Conservation (phyloP, 30 jellyfish, hydroid and myxozoan genomes). For the Nemopilema nomurai region DNA sequence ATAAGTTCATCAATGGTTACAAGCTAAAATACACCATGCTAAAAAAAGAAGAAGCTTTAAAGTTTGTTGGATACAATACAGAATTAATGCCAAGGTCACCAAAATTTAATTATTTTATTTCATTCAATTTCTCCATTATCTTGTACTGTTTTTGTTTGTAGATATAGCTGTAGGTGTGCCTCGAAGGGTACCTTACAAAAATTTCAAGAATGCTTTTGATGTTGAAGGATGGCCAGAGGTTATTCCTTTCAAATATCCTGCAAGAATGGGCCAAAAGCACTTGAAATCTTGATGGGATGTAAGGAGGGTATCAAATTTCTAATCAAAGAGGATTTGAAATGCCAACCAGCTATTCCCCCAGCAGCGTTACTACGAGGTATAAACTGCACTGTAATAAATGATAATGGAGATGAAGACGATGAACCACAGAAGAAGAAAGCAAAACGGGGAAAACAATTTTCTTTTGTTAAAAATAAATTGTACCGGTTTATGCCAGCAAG, state of each 20-base stretch:
- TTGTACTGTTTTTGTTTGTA: not conserved
- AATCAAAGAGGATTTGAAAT: not conserved
- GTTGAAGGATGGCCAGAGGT: constrained; percentile 45
- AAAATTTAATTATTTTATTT: too few relatives aligned
- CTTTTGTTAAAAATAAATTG: constrained; percentile 47
- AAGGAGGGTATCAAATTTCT: not conserved
- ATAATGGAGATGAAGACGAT: not conserved
- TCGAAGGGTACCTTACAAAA: not conserved
- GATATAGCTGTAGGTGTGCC: not conserved
- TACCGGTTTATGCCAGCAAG: constrained; percentile 36
- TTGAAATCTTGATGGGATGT: not conserved
- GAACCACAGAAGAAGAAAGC: not conserved
- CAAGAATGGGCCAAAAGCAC: constrained; percentile 1
- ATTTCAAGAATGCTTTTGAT: not conserved
- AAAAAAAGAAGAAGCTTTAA: not conserved
- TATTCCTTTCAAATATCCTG: constrained; percentile 26
- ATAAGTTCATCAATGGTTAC: not conserved
- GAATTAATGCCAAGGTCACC: not conserved
- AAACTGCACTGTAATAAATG: not conserved
- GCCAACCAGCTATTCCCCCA: not conserved
- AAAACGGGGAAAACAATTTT: constrained; percentile 26
- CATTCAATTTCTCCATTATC: not conserved
- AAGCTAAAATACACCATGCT: not conserved
- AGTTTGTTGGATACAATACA: not conserved
- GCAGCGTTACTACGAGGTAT: not conserved